A percentile compares a stretch with the other conserved stretches of the same genome.
Conservation (phyloP, 2,113 vertebrate genomes). For the Oreochromis aureus region DNA sequence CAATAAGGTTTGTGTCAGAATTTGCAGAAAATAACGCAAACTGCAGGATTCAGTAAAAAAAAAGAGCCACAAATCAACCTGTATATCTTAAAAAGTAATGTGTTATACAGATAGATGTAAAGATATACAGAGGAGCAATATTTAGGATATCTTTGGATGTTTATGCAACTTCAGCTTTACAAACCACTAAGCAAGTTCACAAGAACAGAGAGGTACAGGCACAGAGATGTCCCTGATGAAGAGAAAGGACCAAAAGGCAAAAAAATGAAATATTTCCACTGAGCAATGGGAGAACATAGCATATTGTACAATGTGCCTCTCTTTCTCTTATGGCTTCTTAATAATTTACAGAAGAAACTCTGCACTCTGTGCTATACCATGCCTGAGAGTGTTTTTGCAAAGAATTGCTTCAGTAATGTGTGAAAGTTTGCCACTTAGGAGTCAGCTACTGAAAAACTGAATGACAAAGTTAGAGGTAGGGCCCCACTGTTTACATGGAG, state of each 20-base stretch:
- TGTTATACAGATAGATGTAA: neutral
- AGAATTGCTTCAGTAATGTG: neutral
- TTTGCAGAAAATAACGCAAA: neutral
- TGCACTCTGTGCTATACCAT: neutral
- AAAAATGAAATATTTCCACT: neutral
- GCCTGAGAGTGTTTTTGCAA: neutral
- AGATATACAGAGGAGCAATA: neutral
- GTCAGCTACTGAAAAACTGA: neutral
- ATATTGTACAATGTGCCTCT: neutral
- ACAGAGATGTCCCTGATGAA: neutral
- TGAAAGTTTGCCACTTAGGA: neutral
- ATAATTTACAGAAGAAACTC: neutral
- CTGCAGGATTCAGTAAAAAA: neutral
- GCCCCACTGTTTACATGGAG: slow-evolving; percentile 1
- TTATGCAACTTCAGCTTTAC: neutral
- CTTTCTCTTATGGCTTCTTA: neutral
- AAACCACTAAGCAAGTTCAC: neutral
- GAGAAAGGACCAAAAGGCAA: neutral
- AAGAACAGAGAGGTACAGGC: neutral
- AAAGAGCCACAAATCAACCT: neutral
- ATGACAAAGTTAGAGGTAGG: neutral
- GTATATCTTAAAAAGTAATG: neutral
- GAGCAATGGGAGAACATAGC: neutral
- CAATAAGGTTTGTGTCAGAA: neutral
- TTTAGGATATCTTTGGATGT: neutral